A percentile compares a stretch with the other conserved stretches of the same genome.
phyloP scores from a whole-genome alignment of 2,888 invertebrate genomes.

The Orthosia cruda region DNA sequence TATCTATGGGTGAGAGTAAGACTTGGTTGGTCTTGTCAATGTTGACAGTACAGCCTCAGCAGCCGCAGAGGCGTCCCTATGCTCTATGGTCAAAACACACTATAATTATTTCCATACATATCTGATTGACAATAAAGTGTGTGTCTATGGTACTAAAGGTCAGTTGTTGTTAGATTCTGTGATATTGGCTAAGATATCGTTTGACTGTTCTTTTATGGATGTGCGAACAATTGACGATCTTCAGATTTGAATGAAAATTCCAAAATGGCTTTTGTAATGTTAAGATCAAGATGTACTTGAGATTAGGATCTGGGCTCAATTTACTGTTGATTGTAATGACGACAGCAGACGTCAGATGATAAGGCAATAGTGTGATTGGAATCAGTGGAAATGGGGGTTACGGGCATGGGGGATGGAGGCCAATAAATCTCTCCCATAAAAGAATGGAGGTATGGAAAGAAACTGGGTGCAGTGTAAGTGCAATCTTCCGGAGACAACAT shows the following conservation, averaged over 20 bases:
- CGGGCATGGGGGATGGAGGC: background rate
- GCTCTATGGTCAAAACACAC: slow-evolving; percentile 34
- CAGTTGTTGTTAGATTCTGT: slow-evolving; percentile 32
- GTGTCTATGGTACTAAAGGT: slow-evolving; percentile 39
- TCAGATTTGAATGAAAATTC: slow-evolving; percentile 31
- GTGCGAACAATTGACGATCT: slow-evolving; percentile 24
- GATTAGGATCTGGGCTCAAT: slow-evolving; percentile 25
- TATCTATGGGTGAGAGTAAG: too few species aligned
- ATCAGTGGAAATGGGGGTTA: background rate
- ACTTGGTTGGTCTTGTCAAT: background rate
- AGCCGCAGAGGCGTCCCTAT: background rate
- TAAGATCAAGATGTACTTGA: slow-evolving; percentile 34
- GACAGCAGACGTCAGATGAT: background rate
- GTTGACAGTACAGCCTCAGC: background rate
- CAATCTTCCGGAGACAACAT: background rate
- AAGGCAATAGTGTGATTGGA: background rate
- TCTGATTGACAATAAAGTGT: slow-evolving; percentile 55
- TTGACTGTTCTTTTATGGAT: slow-evolving; percentile 28
- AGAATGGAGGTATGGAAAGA: background rate
- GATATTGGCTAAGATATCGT: slow-evolving; percentile 27
- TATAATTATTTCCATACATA: slow-evolving; percentile 46
- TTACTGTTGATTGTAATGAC: slow-evolving; percentile 2
- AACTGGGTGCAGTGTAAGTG: background rate
- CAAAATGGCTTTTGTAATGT: slow-evolving; percentile 13
- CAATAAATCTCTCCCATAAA: background rate